Conservation (phyloP, 1,140 invertebrate species). For the Megalonaias nervosa region DNA sequence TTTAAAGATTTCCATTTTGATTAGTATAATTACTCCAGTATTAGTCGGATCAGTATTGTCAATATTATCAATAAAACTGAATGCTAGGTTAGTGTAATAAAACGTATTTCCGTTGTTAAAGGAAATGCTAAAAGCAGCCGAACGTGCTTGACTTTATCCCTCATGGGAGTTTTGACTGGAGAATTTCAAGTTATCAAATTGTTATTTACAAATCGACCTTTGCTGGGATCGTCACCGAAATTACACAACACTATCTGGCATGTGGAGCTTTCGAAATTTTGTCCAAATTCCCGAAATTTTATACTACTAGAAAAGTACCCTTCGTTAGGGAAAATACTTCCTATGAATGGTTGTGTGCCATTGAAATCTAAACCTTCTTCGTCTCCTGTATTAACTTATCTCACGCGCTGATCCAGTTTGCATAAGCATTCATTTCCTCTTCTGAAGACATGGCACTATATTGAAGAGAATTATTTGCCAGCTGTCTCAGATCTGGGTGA, state of each 20-base stretch:
- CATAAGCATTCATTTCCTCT: constrained; percentile 36
- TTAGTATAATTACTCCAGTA: too few relatives aligned
- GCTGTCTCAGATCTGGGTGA: constrained; percentile 45
- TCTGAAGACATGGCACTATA: constrained; percentile 40
- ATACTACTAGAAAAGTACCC: constrained; percentile 15
- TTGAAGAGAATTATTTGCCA: constrained; percentile 48
- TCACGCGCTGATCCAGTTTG: constrained; percentile 46
- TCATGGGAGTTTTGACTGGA: neutral
- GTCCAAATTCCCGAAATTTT: constrained; percentile 38
- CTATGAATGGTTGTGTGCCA: neutral
- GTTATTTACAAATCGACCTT: constrained; percentile 34
- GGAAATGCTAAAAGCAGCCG: constrained; percentile 1
- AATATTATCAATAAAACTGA: too few relatives aligned
- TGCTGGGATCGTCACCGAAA: constrained; percentile 26
- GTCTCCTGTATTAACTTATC: constrained; percentile 36
- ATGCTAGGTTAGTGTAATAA: too few relatives aligned
- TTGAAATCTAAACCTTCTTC: constrained; percentile 7
- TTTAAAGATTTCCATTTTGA: too few relatives aligned
- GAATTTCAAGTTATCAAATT: constrained; percentile 18
- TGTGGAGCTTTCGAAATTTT: constrained; percentile 36
- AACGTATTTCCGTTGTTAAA: constrained; percentile 4
- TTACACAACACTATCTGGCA: constrained; percentile 37
- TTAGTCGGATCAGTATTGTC: too few relatives aligned
- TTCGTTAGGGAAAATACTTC: constrained; percentile 32
- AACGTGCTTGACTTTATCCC: neutral